Conservation (phyloP, 2,888 invertebrate species). For the Lasius platythorax region DNA sequence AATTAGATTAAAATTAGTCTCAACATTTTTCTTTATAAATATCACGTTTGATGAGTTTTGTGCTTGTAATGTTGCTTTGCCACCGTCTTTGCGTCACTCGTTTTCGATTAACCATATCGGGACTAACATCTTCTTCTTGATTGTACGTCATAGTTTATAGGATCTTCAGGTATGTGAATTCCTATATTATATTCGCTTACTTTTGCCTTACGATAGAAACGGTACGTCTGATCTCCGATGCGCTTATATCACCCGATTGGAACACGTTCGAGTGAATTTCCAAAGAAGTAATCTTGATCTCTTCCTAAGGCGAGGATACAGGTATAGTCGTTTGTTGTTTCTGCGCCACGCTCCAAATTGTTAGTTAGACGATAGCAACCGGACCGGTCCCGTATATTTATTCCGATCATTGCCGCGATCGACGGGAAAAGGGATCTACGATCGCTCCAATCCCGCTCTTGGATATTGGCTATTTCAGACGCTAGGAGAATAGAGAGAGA, state of each 20-base stretch:
- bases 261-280: conserved; percentile 65
- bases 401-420: conserved; percentile 54
- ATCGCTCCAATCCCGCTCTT: conserved; percentile 31
- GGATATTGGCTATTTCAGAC: conserved; percentile 41
- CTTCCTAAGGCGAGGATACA: conserved; percentile 39
- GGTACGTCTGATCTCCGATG: conserved; percentile 15
- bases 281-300: conserved; percentile 54
- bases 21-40: background rate
- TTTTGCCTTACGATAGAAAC: conserved; percentile 9
- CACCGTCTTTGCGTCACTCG: background rate
- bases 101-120: background rate
- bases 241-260: conserved; percentile 55
- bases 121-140: background rate
- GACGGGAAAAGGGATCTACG: conserved; percentile 6
- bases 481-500: conserved; percentile 6
- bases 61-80: background rate
- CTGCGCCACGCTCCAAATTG: conserved; percentile 56
- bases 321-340: conserved; percentile 42
- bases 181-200: background rate
- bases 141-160: background rate
- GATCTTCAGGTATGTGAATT: conserved; percentile 2
- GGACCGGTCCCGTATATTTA: conserved; percentile 59
- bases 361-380: conserved; percentile 53
- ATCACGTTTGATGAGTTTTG: background rate
- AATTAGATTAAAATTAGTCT: background rate